Evolutionary conservation across 1,140 invertebrate genomes (phyloP).

Genomic region (Bombyx mori): ASM3026992v2 NC_085114.1:8228001-8228500

Average conservation of each 20-base stretch:
- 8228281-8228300: constrained; percentile 16
- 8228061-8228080: background rate
- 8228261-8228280: constrained; percentile 20
- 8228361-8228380: constrained; percentile 18
- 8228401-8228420: constrained; percentile 17
- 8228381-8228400: constrained; percentile 18
- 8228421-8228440: constrained; percentile 14
- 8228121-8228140: constrained; percentile 5
- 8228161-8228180: constrained; percentile 18
- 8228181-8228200: constrained; percentile 16
- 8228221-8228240: constrained; percentile 17
- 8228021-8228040: constrained; percentile 13
- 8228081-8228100: constrained; percentile 18
- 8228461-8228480: constrained; percentile 14
- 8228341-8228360: constrained; percentile 19
- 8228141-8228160: constrained; percentile 21
- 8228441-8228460: constrained; percentile 14
- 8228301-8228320: constrained; percentile 14
- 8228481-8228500: constrained; percentile 15
- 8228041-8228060: constrained; percentile 9
- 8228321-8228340: constrained; percentile 19
- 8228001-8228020: constrained; percentile 13
- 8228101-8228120: constrained; percentile 8
- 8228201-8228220: constrained; percentile 20
- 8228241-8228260: constrained; percentile 14